phyloP scores from a whole-genome alignment of 2,797 vertebrate genomes.

The Catostomus latipinnis region DNA sequence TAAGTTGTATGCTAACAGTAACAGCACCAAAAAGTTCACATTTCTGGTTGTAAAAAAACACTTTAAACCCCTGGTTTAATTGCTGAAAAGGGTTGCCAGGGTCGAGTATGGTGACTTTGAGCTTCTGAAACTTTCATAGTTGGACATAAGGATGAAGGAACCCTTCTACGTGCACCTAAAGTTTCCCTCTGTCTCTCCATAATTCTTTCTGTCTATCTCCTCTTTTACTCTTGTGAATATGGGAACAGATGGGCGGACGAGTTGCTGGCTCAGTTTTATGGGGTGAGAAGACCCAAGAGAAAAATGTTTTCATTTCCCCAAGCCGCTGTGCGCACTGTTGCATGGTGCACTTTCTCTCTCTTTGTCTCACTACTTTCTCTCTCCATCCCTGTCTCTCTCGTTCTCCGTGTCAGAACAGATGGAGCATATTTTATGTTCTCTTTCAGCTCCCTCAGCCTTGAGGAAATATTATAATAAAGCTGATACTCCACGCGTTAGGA shows the following conservation, averaged over 20 bases:
- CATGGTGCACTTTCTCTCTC: constrained; percentile 18
- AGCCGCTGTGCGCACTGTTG: constrained; percentile 43
- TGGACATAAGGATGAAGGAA: background rate
- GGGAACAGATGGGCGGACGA: constrained; percentile 53
- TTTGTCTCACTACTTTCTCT: background rate
- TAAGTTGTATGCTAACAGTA: too few species aligned
- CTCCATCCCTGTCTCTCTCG: background rate
- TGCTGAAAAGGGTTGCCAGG: too few species aligned
- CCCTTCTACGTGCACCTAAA: background rate
- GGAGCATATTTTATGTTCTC: constrained; percentile 59
- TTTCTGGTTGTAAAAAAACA: too few species aligned
- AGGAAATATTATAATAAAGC: constrained; percentile 56
- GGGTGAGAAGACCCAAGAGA: constrained; percentile 55
- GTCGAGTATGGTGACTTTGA: too few species aligned
- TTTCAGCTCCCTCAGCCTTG: constrained; percentile 54
- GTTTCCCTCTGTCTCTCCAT: constrained; percentile 17
- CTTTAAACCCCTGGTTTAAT: too few species aligned
- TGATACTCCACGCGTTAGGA: constrained; percentile 48
- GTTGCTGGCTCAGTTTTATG: constrained; percentile 54
- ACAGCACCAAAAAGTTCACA: too few species aligned
- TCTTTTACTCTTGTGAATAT: constrained; percentile 36
- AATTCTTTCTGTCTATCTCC: constrained; percentile 17
- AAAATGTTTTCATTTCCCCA: constrained; percentile 56
- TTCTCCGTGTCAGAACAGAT: constrained; percentile 54
- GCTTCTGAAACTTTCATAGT: too few species aligned